Base-by-base conservation (phyloP, 2,113 vertebrate genomes). In the Paradisaea rubra region DNA sequence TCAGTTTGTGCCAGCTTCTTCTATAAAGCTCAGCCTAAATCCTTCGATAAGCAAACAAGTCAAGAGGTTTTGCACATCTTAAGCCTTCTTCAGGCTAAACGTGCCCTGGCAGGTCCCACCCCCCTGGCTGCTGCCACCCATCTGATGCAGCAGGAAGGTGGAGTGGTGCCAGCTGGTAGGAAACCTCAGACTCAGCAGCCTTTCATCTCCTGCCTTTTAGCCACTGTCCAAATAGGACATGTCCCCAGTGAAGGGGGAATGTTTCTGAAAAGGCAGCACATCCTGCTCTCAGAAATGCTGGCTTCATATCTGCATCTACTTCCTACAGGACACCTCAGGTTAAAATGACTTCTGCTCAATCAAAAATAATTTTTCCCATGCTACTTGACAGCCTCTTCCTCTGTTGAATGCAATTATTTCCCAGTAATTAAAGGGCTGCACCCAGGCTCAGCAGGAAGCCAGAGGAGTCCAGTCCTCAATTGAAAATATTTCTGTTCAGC, bases 261-360 rank as follows among this genome's bases (percentile, higher is more conserved):
- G 2, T 19, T 88, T 61, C 76, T 77, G 49, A 64, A 76, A 81
- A 91, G 49, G 65, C 24, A 81, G 54, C 5, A 4, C 19, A 41
- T 37, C 35, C 39, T 1, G 1, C 33, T 42, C 7, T 39, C 81
- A 70, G 68, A 76, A 60, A 27, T 2, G 2, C 22, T 2, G 19
- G 30, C 47, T 70, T 82, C 47, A 73, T 82, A 15, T 52, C 37
- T 54, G 39, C 1, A 22, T 27, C 56, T 30, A 7, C n/a, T 37
- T 85, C 82, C 56, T 86, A 37, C 69, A 49, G n/a, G n/a, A 86
- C n/a, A 68, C 37, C 44, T 86, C 53, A 37, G 23, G 77, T 83
- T 91, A 86, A 94, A 91, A 76, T 6, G 4, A 9, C 61, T 93
- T 88, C 86, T 94, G 76, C 72, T 83, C 78, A 93, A 91, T 78